Conservation (phyloP, 2,888 invertebrate species). For the Drosophila setosimentum region DNA sequence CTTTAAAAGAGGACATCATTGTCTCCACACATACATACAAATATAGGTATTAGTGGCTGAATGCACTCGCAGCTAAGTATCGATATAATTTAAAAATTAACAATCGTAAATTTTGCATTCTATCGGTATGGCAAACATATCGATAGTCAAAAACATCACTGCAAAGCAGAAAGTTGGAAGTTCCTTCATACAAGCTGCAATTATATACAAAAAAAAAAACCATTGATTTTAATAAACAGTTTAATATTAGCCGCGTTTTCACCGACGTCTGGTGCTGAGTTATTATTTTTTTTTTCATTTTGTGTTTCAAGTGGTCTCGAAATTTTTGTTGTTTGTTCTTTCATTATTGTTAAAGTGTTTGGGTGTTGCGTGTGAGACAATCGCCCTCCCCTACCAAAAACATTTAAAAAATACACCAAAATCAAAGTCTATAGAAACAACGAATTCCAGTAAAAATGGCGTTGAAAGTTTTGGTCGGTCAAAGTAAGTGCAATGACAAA, state of each 20-base stretch:
- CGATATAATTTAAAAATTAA: not conserved
- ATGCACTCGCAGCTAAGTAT: not conserved
- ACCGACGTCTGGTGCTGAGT: constrained; percentile 43
- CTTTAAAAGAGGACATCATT: not conserved
- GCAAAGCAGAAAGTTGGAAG: constrained; percentile 13
- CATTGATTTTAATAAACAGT: constrained; percentile 41
- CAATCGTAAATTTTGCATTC: not conserved
- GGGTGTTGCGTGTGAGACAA: constrained; percentile 37
- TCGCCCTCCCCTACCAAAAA: constrained; percentile 21
- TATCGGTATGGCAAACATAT: constrained; percentile 9
- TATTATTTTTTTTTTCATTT: constrained; percentile 54
- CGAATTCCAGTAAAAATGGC: constrained; percentile 87
- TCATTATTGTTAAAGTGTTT: constrained; percentile 26
- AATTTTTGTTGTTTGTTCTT: constrained; percentile 11
- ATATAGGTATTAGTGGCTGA: not conserved
- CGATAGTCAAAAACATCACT: constrained; percentile 24
- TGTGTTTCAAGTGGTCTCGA: constrained; percentile 37
- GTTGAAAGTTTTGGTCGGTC: constrained; percentile 93
- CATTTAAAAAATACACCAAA: constrained; percentile 3
- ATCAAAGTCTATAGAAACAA: constrained; percentile 16
- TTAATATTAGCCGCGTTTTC: constrained; percentile 43
- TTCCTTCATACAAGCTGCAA: constrained; percentile 25
- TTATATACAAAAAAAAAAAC: constrained; percentile 35
- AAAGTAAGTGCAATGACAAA: constrained; percentile 89
- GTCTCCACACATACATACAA: not conserved